These are phyloP conservation scores for Hydroisotoma schaefferi DNA, from an alignment of 2,888 invertebrate genomes.

Conservation along the genomic window DNA sequence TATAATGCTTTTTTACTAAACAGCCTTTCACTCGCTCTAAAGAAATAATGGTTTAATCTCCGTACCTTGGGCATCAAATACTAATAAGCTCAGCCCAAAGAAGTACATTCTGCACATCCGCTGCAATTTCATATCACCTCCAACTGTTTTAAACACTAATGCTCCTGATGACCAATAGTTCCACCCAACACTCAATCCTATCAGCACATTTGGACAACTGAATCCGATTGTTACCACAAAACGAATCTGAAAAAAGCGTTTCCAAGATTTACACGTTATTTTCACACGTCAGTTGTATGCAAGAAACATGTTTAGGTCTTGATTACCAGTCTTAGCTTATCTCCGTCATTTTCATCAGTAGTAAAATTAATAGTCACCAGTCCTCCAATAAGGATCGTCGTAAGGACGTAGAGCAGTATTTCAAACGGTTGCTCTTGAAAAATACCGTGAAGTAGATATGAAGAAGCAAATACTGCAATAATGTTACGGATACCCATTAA, in stretches of 20 bases:
- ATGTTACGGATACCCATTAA: too few species aligned
- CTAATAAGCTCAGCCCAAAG: conserved; percentile 36
- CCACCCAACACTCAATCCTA: conserved; percentile 32
- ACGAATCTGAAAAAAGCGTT: conserved; percentile 23
- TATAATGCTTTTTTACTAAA: too few species aligned
- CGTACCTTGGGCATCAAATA: conserved; percentile 45
- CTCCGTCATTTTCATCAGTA: conserved; percentile 3
- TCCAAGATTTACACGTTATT: conserved; percentile 1
- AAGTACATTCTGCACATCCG: conserved; percentile 39
- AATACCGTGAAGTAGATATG: conserved; percentile 45
- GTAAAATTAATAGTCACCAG: conserved; percentile 41
- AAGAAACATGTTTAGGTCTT: conserved; percentile 9
- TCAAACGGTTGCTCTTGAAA: conserved; percentile 46
- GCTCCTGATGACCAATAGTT: conserved; percentile 39
- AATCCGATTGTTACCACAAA: conserved; percentile 33
- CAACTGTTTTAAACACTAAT: conserved; percentile 43
- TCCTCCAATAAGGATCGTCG: conserved; percentile 34
- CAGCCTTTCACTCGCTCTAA: too few species aligned
- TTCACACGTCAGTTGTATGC: too few species aligned
- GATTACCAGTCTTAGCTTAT: conserved; percentile 18
- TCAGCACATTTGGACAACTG: conserved; percentile 25
- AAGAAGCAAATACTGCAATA: conserved; percentile 37
- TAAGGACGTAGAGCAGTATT: conserved; percentile 34
- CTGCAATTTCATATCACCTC: conserved; percentile 43
- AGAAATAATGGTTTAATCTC: too few species aligned